These are phyloP conservation scores for Cettia cetti DNA, from an alignment of 2,113 vertebrate species.

Conservation along the genomic window DNA sequence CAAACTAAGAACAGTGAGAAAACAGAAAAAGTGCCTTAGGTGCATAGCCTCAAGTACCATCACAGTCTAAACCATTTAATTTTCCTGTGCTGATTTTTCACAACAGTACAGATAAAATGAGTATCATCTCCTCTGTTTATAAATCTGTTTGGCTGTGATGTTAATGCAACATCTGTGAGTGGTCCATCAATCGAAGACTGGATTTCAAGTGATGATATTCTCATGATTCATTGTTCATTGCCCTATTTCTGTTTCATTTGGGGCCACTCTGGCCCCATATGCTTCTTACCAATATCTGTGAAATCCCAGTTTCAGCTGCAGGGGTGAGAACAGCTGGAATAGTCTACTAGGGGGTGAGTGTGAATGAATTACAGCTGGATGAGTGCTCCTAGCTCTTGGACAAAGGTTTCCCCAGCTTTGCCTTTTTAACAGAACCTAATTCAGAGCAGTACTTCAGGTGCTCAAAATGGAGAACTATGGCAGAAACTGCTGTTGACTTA, in stretches of 20 bases:
- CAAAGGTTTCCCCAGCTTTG: neutral
- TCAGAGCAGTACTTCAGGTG: neutral
- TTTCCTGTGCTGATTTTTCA: neutral
- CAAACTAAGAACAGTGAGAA: neutral
- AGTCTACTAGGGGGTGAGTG: neutral
- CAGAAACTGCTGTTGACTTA: neutral
- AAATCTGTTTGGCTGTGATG: fast-evolving
- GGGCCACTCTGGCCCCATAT: neutral
- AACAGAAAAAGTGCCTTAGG: neutral
- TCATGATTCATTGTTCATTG: neutral
- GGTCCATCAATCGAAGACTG: neutral
- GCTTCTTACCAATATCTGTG: neutral
- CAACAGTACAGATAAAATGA: neutral
- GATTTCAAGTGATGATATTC: neutral
- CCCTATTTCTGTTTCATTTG: neutral
- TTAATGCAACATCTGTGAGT: neutral
- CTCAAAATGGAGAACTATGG: neutral
- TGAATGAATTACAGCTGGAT: neutral
- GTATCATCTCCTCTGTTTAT: neutral
- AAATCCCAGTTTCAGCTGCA: neutral
- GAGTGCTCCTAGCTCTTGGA: neutral
- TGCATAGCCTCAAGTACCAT: neutral
- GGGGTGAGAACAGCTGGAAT: neutral
- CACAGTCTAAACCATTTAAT: neutral
- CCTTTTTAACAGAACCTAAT: neutral